Base-by-base conservation (phyloP, 2,797 vertebrate genomes). In the Tenualosa thibaudeaui region DNA sequence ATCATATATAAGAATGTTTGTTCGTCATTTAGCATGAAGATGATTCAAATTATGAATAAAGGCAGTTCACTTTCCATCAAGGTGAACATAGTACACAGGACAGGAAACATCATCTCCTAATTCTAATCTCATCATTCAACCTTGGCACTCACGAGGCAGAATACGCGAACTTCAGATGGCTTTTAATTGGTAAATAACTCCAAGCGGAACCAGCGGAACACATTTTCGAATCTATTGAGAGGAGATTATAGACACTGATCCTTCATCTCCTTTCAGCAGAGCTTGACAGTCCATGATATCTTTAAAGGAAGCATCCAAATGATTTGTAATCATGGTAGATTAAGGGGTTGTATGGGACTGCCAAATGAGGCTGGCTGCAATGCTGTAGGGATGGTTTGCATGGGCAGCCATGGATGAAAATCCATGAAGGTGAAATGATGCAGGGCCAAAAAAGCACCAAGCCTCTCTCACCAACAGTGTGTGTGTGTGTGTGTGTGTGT, bases 171-270 rank as follows among this genome's bases (percentile, higher is more conserved):
- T 75, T 19, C 3, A 37, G 5, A 40, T 17, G 15, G 5, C 37
- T 19, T 75, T 75, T 75, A 75, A 75, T 75, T 68, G 62, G 62
- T 24, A 68, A 68, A 68, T 37, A 68, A 13, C 62, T 68, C 31
- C 26, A 31, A 68, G 24, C 31, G 62, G 62, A 68, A 68, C 13
- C 62, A 68, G 62, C 26, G 12, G 3, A 68, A 68, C 26, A 31
- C 10, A 31, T 13, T 37, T 26, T 56, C 5, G 19, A 9, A 68
- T 68, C 3, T 68, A 68, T 37, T 68, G 62, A 68, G 62, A 68
- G 62, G 3, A 37, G 26, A 68, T 15, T 68, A 75, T 37, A 40
- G 68, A 43, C 17, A 43, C 37, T 43, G 31, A 75, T 75, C 68
- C 68, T 17, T 75, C 68, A 75, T 75, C 31, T 43, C 15, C 0